These are phyloP conservation scores for Hydrolagus affinis DNA, from an alignment of 2,113 vertebrate species.

Conservation along the genomic window DNA sequence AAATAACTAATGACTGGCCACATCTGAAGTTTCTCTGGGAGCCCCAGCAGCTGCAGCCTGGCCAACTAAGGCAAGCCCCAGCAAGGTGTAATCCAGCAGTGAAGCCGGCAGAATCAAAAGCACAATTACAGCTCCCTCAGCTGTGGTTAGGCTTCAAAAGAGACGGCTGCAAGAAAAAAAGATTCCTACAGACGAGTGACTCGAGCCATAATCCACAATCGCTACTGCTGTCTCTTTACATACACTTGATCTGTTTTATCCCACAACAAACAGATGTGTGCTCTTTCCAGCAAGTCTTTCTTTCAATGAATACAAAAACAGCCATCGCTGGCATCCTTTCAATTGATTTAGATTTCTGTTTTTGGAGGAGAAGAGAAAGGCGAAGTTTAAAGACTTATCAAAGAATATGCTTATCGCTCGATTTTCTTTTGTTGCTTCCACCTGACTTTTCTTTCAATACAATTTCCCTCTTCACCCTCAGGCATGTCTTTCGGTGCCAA, in stretches of 20 bases:
- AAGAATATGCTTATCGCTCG: background rate
- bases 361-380: constrained; percentile 26
- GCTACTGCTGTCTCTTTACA: constrained; percentile 37
- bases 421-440: background rate
- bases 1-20: constrained; percentile 67
- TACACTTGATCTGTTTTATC: background rate
- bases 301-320: background rate
- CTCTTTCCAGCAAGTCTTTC: constrained; percentile 4
- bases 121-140: constrained; percentile 70
- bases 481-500: too few relatives aligned
- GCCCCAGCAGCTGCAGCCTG: constrained; percentile 58
- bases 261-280: background rate
- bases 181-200: constrained; percentile 49
- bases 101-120: constrained; percentile 67
- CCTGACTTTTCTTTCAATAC: background rate
- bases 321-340: background rate
- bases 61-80: constrained; percentile 55
- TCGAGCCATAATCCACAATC: constrained; percentile 43
- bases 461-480: background rate
- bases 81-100: constrained; percentile 53
- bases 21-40: constrained; percentile 77
- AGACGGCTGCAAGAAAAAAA: constrained; percentile 55
- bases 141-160: constrained; percentile 81
- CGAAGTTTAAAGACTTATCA: background rate
- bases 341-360: constrained; percentile 33